Conservation (phyloP, 2,113 vertebrate genomes). For the Orientallactaga bullata region DNA sequence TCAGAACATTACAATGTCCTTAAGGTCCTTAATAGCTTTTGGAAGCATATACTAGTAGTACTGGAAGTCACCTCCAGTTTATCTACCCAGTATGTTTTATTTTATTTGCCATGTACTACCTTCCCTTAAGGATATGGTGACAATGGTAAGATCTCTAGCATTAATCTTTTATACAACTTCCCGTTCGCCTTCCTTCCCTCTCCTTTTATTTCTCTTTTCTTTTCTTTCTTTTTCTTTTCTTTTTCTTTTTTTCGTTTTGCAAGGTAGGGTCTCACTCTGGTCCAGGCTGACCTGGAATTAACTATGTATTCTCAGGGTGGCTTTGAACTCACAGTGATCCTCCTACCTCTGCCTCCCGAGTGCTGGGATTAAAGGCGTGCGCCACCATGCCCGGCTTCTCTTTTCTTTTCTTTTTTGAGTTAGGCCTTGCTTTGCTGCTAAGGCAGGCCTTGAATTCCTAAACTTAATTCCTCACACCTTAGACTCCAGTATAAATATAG, state of each 20-base stretch:
- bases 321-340: too few species aligned
- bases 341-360: too few species aligned
- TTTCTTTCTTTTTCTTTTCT: background rate
- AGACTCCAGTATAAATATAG: background rate
- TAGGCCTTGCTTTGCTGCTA: background rate
- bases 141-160: background rate
- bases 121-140: background rate
- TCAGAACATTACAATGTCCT: background rate
- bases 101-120: background rate
- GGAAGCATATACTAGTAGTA: background rate
- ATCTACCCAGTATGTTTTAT: background rate
- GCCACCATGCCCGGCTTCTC: too few species aligned
- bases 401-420: background rate
- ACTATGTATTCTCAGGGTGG: too few species aligned
- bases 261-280: too few species aligned
- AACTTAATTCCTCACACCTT: background rate
- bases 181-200: background rate
- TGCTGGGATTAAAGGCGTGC: too few species aligned
- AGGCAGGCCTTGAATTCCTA: background rate
- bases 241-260: too few species aligned
- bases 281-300: too few species aligned
- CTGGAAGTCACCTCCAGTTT: background rate
- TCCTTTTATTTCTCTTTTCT: background rate
- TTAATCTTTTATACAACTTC: background rate
- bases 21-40: background rate